These are phyloP conservation scores for Campoletis raptor DNA, from an alignment of 2,888 invertebrate genomes.

Conservation along the genomic window DNA sequence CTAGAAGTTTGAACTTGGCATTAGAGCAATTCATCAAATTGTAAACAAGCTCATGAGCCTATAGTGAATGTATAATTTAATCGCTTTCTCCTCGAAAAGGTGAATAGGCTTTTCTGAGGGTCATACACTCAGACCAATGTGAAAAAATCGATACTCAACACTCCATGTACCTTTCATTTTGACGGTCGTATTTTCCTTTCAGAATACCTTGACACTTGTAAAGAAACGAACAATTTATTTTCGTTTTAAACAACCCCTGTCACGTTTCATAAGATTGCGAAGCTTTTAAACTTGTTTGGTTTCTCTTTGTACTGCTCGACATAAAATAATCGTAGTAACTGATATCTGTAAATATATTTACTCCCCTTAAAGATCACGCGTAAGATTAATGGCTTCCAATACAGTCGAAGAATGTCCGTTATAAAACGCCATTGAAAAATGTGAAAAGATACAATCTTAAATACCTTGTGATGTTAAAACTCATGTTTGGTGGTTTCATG, in stretches of 20 bases:
- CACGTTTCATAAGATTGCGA: constrained; percentile 10
- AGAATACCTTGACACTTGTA: not conserved
- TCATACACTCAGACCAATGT: not conserved
- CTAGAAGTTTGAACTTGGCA: not conserved
- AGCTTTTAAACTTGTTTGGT: constrained; percentile 12
- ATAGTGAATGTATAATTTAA: not conserved
- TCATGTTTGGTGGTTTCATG: not conserved
- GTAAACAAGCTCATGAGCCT: not conserved
- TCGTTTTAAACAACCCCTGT: constrained; percentile 12
- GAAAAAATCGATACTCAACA: constrained; percentile 12
- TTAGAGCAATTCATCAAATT: not conserved
- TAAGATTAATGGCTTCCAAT: constrained; percentile 32
- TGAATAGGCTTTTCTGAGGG: not conserved
- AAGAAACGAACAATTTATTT: constrained; percentile 33
- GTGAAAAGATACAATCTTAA: constrained; percentile 38
- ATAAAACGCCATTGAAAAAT: constrained; percentile 31
- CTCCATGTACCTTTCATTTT: not conserved
- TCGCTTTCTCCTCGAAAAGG: not conserved
- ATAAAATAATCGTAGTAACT: constrained; percentile 6
- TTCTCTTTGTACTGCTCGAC: not conserved
- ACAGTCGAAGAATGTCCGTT: constrained; percentile 33
- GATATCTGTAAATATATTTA: not conserved
- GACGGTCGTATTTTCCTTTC: constrained; percentile 7
- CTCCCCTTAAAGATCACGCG: not conserved
- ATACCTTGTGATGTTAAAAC: not conserved